These are phyloP conservation scores for Datnioides undecimradiatus DNA, from an alignment of 2,113 vertebrate species.

Conservation along the genomic window DNA sequence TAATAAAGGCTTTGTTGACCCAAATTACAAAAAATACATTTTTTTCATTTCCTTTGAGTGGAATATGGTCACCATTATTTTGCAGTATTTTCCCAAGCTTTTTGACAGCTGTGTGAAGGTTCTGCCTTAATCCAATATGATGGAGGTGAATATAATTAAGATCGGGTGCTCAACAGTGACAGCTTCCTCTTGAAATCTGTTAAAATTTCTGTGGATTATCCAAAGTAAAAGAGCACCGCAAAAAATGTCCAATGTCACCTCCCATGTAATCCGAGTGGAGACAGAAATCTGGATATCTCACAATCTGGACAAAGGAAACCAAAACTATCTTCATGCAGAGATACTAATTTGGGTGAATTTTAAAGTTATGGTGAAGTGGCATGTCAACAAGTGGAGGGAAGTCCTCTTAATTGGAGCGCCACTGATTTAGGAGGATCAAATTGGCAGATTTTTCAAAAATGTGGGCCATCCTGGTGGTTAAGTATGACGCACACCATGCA, in stretches of 20 bases:
- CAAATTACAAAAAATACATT: background rate
- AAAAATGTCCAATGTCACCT: background rate
- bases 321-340: constrained; percentile 22
- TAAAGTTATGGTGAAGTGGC: constrained; percentile 25
- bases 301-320: constrained; percentile 34
- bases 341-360: constrained; percentile 46
- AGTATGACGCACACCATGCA: constrained; percentile 39
- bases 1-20: background rate
- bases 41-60: background rate
- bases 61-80: background rate
- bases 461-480: constrained; percentile 17
- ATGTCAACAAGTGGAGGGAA: constrained; percentile 38
- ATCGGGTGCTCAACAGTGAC: background rate
- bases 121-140: background rate
- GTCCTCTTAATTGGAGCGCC: constrained; percentile 23
- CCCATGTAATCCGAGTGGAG: background rate
- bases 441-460: constrained; percentile 29
- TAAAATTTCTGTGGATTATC: background rate
- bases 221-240: background rate
- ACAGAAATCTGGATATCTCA: constrained; percentile 5
- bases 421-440: constrained; percentile 43
- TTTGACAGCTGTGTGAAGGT: background rate
- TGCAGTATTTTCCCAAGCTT: background rate
- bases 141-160: background rate
- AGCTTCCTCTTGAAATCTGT: background rate